phyloP scores from a whole-genome alignment of 1,140 invertebrate species.

The Atta texana region DNA sequence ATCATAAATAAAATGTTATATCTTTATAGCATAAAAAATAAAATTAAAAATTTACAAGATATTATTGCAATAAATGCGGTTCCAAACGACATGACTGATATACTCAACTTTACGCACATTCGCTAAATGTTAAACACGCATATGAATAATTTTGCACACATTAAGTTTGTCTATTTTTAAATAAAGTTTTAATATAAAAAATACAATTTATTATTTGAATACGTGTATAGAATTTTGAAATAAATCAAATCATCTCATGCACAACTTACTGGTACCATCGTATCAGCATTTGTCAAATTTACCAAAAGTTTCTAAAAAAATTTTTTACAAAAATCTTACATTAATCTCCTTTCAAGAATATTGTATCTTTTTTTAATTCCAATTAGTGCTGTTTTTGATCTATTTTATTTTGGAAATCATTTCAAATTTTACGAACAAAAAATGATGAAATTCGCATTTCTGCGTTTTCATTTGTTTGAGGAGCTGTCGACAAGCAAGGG shows the following conservation, averaged over 20 bases:
- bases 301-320: background rate
- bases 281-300: background rate
- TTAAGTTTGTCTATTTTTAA: background rate
- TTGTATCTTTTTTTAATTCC: background rate
- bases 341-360: background rate
- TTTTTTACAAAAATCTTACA: background rate
- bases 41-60: background rate
- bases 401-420: background rate
- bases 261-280: background rate
- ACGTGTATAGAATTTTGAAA: background rate
- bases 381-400: background rate
- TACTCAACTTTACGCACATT: too few species aligned
- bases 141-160: background rate
- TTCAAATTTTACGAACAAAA: background rate
- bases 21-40: background rate
- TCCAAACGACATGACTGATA: too few species aligned
- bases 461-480: conserved; percentile 17
- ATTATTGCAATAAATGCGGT: background rate
- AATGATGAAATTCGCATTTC: background rate
- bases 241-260: background rate
- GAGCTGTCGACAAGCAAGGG: conserved; percentile 5
- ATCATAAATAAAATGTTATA: background rate
- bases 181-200: background rate
- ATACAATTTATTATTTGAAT: background rate
- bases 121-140: too few species aligned